Evolutionary conservation across 2,888 invertebrate species (phyloP).

Genomic region (Balanococcus diminutus): DNA sequence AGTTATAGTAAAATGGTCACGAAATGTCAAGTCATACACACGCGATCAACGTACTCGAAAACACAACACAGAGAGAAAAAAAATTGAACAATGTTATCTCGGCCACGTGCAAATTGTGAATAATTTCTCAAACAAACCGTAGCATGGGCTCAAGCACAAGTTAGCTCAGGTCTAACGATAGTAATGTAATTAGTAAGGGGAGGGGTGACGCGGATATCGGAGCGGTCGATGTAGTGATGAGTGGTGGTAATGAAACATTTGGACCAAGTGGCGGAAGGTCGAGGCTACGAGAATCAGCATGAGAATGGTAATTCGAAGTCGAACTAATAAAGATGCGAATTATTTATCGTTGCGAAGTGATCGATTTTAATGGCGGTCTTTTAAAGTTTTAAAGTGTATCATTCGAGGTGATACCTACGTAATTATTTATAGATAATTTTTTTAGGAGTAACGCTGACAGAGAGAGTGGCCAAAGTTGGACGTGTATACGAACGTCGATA

Average conservation of each 20-base stretch:
- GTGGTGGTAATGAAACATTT: constrained; percentile 37
- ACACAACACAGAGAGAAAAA: not conserved
- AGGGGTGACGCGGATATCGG: not conserved
- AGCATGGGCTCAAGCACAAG: not conserved
- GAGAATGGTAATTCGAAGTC: too few species aligned
- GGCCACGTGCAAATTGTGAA: not conserved
- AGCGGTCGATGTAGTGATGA: not conserved
- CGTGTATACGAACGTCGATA: too few species aligned
- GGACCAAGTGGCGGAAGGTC: constrained; percentile 1
- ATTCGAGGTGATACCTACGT: not conserved
- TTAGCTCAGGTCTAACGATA: not conserved
- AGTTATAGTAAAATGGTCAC: not conserved
- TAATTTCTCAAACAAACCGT: not conserved
- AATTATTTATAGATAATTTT: too few species aligned
- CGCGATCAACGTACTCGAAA: not conserved
- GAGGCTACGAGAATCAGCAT: constrained; percentile 2
- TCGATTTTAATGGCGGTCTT: not conserved
- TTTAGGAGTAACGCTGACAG: too few species aligned
- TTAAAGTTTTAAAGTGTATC: not conserved
- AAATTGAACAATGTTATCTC: not conserved
- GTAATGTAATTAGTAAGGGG: not conserved
- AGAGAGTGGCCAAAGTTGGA: too few species aligned
- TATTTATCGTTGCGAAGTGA: not conserved
- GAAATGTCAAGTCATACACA: not conserved
- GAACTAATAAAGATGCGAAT: constrained; percentile 6